Conservation (phyloP, 2,113 vertebrate genomes). For the Chloropsis hardwickii region DNA sequence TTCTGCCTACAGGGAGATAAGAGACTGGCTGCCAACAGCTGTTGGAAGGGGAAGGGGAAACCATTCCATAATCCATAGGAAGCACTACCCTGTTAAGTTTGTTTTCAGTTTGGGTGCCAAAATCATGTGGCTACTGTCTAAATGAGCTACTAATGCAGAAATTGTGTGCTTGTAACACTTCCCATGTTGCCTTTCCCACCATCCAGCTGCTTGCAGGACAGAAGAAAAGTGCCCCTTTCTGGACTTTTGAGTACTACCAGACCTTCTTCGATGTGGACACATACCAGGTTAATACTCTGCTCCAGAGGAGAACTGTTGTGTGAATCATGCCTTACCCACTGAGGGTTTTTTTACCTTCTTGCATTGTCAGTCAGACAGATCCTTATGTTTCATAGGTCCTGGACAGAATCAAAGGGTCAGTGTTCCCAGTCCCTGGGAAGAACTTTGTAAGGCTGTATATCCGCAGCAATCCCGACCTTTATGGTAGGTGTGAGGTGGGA, state of each 20-base stretch:
- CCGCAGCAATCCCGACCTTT: constrained; percentile 92
- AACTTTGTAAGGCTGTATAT: constrained; percentile 92
- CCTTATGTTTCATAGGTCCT: constrained; percentile 77
- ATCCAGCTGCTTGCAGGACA: constrained; percentile 86
- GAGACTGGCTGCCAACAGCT: neutral
- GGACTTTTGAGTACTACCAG: constrained; percentile 98
- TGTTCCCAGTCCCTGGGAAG: constrained; percentile 90
- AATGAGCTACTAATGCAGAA: neutral
- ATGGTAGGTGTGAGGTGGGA: constrained; percentile 75
- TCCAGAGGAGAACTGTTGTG: neutral
- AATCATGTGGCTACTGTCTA: neutral
- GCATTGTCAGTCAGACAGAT: neutral
- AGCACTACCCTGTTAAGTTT: neutral
- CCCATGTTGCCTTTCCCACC: neutral
- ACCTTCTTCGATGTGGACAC: constrained; percentile 94
- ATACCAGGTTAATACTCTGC: constrained; percentile 75
- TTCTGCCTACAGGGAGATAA: neutral
- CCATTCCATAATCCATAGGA: neutral
- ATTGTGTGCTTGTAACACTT: neutral
- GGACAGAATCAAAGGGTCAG: constrained; percentile 90
- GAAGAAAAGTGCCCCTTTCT: constrained; percentile 91
- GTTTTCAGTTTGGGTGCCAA: neutral
- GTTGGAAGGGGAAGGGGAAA: neutral
- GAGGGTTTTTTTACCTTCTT: neutral
- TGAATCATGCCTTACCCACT: neutral